Evolutionary conservation across 2,113 vertebrate genomes (phyloP), one percentile per base, ranked within the genome.

Genomic region (Tichodroma muraria): DNA sequence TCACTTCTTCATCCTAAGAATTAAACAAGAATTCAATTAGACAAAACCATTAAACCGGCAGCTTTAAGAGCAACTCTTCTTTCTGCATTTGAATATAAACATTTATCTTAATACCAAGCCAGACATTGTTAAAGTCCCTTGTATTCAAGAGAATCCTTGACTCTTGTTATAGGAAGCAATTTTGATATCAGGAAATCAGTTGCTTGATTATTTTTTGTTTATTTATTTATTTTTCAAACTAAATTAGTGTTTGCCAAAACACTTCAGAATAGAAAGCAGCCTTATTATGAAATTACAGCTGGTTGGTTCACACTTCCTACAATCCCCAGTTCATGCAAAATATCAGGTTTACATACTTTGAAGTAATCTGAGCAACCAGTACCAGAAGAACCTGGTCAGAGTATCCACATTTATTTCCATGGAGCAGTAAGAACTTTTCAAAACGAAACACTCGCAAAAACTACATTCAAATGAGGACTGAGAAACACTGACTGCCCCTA

Each of bases 21-120:
- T 91, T 92, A 96, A 96, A 91, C 47, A 97, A 96, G 76, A 96
- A 96, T 89, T 97, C 92, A 96, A 86, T 93, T 95, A 97, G 87
- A 84, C 28, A 80, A 96, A 96, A 65, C 60, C 65, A 77, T 86
- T 96, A 93, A 91, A 89, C 22, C 9, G 28, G 66, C 79, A 82
- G 60, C 85, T 97, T 95, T 95, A 82, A 96, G 80, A 90, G 57
- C 80, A 91, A 88, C 53, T 88, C 89, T 70, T 79, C 60, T 92
- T 87, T 81, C 82, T 82, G 20, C 86, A 84, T 83, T 79, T 35
- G 81, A 80, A 83, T 84, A 88, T 63, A 91, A 76, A 80, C 56
- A 59, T 64, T 96, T 93, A 84, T 70, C 61, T 94, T 96, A 96
- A 94, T 93, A 93, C 90, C 85, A 71, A 75, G 78, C 59, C 40